phyloP scores from a whole-genome alignment of 1,140 invertebrate genomes.

The Drosophila persimilis region DNA sequence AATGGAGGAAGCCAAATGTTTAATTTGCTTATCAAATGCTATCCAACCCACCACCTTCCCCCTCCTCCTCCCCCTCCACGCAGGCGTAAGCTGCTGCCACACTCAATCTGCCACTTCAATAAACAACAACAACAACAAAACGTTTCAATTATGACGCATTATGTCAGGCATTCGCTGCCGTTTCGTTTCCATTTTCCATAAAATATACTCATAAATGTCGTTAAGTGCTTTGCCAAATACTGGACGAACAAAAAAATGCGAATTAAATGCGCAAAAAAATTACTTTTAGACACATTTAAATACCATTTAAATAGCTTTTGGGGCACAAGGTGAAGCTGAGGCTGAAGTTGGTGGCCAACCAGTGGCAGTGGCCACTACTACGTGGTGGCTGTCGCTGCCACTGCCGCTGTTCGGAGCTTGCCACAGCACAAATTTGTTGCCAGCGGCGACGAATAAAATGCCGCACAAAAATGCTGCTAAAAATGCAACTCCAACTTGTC shows the following conservation, averaged over 20 bases:
- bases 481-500: constrained; percentile 76
- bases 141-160: constrained; percentile 56
- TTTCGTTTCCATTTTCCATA: constrained; percentile 54
- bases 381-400: constrained; percentile 30
- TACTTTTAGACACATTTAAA: constrained; percentile 81
- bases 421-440: constrained; percentile 70
- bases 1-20: background rate
- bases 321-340: constrained; percentile 71
- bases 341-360: constrained; percentile 44
- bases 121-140: background rate
- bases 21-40: too few relatives aligned
- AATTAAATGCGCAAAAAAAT: constrained; percentile 79
- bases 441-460: constrained; percentile 77
- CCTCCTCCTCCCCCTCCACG: too few relatives aligned
- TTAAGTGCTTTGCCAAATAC: constrained; percentile 54
- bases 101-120: too few relatives aligned
- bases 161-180: constrained; percentile 55
- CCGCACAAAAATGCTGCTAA: constrained; percentile 77
- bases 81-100: too few relatives aligned
- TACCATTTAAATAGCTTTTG: constrained; percentile 81
- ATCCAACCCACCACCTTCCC: too few relatives aligned
- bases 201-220: constrained; percentile 60
- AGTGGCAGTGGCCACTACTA: constrained; percentile 32
- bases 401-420: constrained; percentile 19
- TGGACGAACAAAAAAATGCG: constrained; percentile 51